Conservation (phyloP, 2,888 invertebrate genomes). For the Chloroclystis v-ata region DNA sequence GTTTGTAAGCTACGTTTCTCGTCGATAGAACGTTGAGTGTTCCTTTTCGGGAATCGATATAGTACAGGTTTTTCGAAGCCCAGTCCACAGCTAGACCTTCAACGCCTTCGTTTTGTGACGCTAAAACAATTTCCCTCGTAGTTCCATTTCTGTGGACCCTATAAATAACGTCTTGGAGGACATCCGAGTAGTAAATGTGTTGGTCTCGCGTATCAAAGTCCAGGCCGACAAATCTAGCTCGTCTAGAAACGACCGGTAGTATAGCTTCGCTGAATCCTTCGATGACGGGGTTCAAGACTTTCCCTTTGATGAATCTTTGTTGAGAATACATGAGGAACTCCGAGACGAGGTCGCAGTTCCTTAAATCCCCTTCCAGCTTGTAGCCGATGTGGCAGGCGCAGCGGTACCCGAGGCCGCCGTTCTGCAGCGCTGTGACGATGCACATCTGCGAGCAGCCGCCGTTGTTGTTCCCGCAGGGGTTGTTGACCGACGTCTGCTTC, state of each 20-base stretch:
- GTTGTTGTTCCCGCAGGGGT: conserved; percentile 92
- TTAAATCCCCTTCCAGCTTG: conserved; percentile 83
- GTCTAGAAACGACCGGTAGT: conserved; percentile 92
- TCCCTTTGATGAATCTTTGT: conserved; percentile 96
- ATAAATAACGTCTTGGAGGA: conserved; percentile 96
- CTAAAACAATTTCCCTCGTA: conserved; percentile 91
- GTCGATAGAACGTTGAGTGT: conserved; percentile 95
- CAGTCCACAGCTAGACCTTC: conserved; percentile 97
- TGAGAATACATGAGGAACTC: conserved; percentile 97
- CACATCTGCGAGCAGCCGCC: conserved; percentile 97
- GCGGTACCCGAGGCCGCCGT: conserved; percentile 87
- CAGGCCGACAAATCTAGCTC: conserved; percentile 95
- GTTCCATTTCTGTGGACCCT: conserved; percentile 88
- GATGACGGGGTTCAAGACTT: conserved; percentile 90
- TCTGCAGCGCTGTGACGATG: conserved; percentile 88
- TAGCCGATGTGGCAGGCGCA: conserved; percentile 96
- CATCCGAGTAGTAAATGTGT: conserved; percentile 98
- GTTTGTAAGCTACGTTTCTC: conserved; percentile 87
- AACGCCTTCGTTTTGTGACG: conserved; percentile 97
- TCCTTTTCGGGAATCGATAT: conserved; percentile 95
- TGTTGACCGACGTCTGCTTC: conserved; percentile 85
- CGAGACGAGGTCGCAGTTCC: conserved; percentile 87
- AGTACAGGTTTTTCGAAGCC: conserved; percentile 96
- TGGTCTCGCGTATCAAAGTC: conserved; percentile 95
- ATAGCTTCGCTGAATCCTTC: conserved; percentile 97